Base-by-base conservation (phyloP, 53 echinoderm and acorn worm genomes). In the Zoroaster sp. region DNA sequence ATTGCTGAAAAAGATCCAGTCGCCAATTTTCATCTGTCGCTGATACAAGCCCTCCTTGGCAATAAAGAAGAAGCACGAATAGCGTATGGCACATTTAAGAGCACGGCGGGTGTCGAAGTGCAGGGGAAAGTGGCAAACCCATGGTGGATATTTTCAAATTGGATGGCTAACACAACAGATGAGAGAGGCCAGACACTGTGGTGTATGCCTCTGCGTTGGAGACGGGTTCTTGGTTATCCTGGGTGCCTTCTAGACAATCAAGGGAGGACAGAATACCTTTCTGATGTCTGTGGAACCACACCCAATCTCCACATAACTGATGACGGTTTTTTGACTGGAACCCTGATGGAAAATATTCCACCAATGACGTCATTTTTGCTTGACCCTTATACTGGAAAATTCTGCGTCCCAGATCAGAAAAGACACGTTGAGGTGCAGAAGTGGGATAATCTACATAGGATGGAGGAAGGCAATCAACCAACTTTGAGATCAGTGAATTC, bases 391-490 rank as follows among this genome's bases (percentile, higher is more conserved):
- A 80, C 81, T 23, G 81, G 81, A 15, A 12, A 30, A 3, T 10
- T 40, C 5, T 63, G 65, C 40, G 20, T 14, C 2, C 23, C 66
- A 7, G 40, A 40, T 13, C 65, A 63, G 41, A 23, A 40, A 21
- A 39, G 41, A 23, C 65, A 36, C 6, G 15, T 80, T 11, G 66
- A 80, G 65, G 21, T 66, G 81, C 81, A 40, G 65, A 23, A 40
- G 41, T 80, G 81, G 81, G 81, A 80, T 66, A 80, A 80, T 25
- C 40, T 80, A 38, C 40, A 80, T 66, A 9, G 7, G 66, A 42
- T 17, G 78, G 28, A 78, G 9, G 35, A 28, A 66, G 66, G 52
- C 66, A 4, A 36, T 63, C 81, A 80, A 31, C 81, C 81, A 23
- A 35, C 52, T 41, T 65, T 66, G 33, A 40, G 39, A 38, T 63